Evolutionary conservation across 2,113 vertebrate species (phyloP), one percentile per base, ranked within the genome.

Genomic region (Gnathonemus longibarbis): DNA sequence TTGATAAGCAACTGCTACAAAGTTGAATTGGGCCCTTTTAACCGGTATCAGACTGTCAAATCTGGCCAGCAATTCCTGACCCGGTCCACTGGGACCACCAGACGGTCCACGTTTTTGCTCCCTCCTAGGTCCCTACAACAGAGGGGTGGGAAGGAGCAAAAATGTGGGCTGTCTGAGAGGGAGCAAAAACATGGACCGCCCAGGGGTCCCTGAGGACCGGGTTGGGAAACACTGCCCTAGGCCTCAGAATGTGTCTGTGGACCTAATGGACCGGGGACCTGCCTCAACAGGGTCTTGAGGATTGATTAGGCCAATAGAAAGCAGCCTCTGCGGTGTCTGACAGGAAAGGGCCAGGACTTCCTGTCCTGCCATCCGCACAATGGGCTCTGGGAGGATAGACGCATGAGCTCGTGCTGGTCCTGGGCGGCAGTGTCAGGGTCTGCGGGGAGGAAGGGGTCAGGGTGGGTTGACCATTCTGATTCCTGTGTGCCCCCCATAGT

Each of bases 281-380:
- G 27, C n/a, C 62, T 31, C 10, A 31, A 13, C 3, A 2, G n/a
- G 62, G 10, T 70, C 62, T 31, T 70, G n/a, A 31, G n/a, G 62
- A 13, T 70, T 70, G n/a, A 70, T 19, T 13, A 27, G 62, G 10
- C 62, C n/a, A 31, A 31, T 70, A 11, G 62, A 70, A 27, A 70
- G 27, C 21, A 46, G 21, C 21, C 19, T 9, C 17, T 84, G 13
- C 19, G 10, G 83, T n/a, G 45, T 48, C 84, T 42, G 27, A 89
- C 88, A 94, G 93, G 95, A 93, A 96, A 95, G 94, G 95, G 95
- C 93, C 91, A 94, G 95, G 95, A 95, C 94, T 96, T 96, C 96
- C 96, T 96, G 89, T 91, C 87, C 1, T 13, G 88, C 52, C 24
- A 8, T 70, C 31, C 11, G 15, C 90, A 96, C 95, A 96, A 96